A percentile compares a stretch with the other conserved stretches of the same genome.
Evolutionary conservation across 1,140 invertebrate genomes (phyloP).

Genomic region (Megathymus violae): DNA sequence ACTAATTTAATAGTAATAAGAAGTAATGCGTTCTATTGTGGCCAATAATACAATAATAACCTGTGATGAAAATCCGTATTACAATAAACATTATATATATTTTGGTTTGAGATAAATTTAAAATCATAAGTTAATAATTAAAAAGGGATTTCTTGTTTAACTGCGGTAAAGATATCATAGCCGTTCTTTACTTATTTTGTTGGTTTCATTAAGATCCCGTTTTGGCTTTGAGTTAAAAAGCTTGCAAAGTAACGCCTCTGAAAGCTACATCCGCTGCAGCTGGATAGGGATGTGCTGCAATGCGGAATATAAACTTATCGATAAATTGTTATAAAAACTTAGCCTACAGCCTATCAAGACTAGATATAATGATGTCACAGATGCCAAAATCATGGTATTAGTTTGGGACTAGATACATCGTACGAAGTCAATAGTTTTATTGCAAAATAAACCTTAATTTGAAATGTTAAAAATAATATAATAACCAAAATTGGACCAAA

Average conservation of each 20-base stretch:
- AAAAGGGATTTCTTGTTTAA: neutral
- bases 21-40: no score
- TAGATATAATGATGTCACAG: no score
- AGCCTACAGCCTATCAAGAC: no score
- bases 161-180: neutral
- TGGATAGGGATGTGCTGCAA: neutral
- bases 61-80: no score
- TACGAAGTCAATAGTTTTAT: no score
- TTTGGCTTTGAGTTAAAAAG: neutral
- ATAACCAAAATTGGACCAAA: no score
- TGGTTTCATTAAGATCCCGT: neutral
- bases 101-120: neutral
- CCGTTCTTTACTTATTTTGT: neutral
- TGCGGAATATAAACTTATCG: neutral
- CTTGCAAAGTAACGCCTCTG: neutral
- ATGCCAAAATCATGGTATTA: no score
- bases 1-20: no score
- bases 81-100: neutral
- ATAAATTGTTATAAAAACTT: neutral
- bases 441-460: no score
- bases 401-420: no score
- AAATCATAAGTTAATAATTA: neutral
- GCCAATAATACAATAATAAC: no score
- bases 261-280: conserved; percentile 1
- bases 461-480: no score